A percentile compares a stretch with the other conserved stretches of the same genome.
Evolutionary conservation across 2,888 invertebrate species (phyloP).

Genomic region (Nephrotoma flavescens): DNA sequence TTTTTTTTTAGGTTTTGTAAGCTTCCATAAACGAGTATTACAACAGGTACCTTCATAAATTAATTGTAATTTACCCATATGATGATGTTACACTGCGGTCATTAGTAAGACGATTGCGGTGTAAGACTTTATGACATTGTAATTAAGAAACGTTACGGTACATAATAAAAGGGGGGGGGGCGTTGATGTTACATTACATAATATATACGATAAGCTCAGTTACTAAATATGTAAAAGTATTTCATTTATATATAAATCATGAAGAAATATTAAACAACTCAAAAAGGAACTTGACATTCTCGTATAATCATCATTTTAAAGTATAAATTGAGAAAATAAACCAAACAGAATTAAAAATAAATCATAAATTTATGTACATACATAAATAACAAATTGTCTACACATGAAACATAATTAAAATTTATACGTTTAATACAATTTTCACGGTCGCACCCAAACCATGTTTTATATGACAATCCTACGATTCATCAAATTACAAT

Average conservation of each 20-base stretch:
- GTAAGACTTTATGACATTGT: background rate
- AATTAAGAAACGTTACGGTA: background rate
- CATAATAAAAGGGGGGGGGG: background rate
- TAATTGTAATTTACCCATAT: background rate
- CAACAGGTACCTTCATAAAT: background rate
- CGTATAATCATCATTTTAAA: background rate
- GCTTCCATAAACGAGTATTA: background rate
- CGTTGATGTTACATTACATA: background rate
- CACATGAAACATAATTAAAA: conserved; percentile 1
- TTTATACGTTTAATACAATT: background rate
- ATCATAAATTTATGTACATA: background rate
- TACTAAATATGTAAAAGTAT: background rate
- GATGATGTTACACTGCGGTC: background rate
- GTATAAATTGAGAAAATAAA: background rate
- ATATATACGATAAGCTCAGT: background rate
- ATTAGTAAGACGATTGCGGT: background rate
- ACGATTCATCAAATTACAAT: conserved; percentile 1
- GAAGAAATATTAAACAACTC: background rate
- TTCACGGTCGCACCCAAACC: conserved; percentile 2
- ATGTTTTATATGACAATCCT: background rate
- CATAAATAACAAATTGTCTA: background rate
- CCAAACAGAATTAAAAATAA: background rate
- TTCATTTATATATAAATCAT: background rate
- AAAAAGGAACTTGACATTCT: background rate
- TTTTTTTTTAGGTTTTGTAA: background rate